Base-by-base conservation (phyloP, 2,888 invertebrate species). In the Drosophila pegasa region DNA sequence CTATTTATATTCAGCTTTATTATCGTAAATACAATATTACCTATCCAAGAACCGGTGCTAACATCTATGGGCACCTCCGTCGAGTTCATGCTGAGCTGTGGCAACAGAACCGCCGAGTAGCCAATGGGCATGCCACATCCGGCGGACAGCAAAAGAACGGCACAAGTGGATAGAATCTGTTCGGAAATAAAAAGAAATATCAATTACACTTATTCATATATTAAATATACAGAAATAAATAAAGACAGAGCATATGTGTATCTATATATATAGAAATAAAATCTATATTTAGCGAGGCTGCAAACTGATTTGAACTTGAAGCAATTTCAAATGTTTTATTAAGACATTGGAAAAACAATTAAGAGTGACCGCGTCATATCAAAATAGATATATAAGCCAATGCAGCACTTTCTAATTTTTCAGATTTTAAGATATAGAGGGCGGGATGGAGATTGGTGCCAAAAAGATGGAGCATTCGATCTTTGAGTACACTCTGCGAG, bases 91-190 rank as follows among this genome's bases (percentile, higher is more conserved):
- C 94, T 93, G 16, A 96, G 93, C 89, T 96, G 96, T 0, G 96
- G 96, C 60, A 96, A 91, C n/a, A 96, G 93, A 25, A 96, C 94
- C 0, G 96, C 96, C 3, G 96, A 96, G 62, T 89, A 92, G 41
- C 96, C 96, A 70, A 96, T 96, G 25, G 96, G 96, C 93, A 96
- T 96, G 4, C 96, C 96, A 47, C 95, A 95, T 37, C 95, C 95
- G n/a, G 95, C 95, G 0, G 95, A 94, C 71, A 95, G 92, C 59
- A 96, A 91, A 71, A 96, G 93, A 50, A 96, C 95, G 0, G 96
- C 95, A 76, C 95, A 94, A 52, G 96, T 95, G 76, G 95, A 94
- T 62, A 95, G 91, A 80, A 95, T 94, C 96, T 96, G 92, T n/a
- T 84, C 74, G 7, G 29, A 31, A n/a, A n/a, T 0, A 56, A 14